Base-by-base conservation (phyloP, 2,888 invertebrate species). In the Sarcophaga caerulescens region DNA sequence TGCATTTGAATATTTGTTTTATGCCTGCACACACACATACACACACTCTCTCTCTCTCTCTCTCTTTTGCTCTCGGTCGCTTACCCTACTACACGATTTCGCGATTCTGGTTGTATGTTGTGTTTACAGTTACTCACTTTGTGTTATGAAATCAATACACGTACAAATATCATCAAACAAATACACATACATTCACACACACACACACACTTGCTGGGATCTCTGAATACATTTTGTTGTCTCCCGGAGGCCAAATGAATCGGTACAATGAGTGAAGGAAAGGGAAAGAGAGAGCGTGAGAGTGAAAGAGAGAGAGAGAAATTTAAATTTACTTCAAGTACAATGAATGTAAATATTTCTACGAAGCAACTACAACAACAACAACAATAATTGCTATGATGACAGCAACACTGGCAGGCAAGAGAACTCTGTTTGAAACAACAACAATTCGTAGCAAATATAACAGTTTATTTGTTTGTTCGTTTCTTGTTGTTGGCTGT, bases 401-500 rank as follows among this genome's bases (percentile, higher is more conserved):
- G 82, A 77, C 76, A 59, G 73, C 68, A 70, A 74, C 71, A 70
- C 62, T 63, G 71, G 57, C 65, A 44, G 59, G 57, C 65, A 44
- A 47, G 60, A 82, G 52, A 12, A 17, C 52, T 52, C 52, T 52
- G 14, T 52, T 52, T 52, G 62, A 57, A 73, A 62, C 0, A 78
- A 76, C 62, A 76, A 79, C 84, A 81, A 44, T 70, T 23, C 73
- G 21, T n/a, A 66, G 19, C 35, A 66, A 66, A 66, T 66, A 52
- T 52, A 52, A 52, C 52, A 52, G 12, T 52, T 52, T 52, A 52
- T 52, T 52, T 52, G 52, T 44, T n/a, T 66, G 10, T 73, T 23
- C 10, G 23, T 75, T 88, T 89, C 87, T 90, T 35, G 35, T 89
- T 90, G 70, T 81, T 90, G 89, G 88, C 45, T 52, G 12, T 1